Base-by-base conservation (phyloP, 1,140 invertebrate species). In the Bombyx mori region DNA sequence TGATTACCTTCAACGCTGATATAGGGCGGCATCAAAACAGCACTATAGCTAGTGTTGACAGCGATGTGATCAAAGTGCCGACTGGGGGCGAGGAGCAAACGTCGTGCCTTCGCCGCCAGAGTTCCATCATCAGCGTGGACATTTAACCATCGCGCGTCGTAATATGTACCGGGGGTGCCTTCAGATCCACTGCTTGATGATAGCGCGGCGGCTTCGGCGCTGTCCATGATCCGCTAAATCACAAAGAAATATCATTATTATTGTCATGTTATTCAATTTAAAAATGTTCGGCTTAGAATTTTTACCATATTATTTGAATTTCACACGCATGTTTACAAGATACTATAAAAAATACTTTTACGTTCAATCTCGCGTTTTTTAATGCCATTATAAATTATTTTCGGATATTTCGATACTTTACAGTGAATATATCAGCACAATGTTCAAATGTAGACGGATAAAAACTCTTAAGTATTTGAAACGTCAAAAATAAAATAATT, bases 21-120 rank as follows among this genome's bases (percentile, higher is more conserved):
- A 75, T 93, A 94, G 6, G 93, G 92, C 8, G 97, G 97, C 71
- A 98, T 92, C 65, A 99, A 92, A 62, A 99, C 94, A 26, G 96
- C 94, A 79, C 96, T 98, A 63, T 94, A 88, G 73, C 91, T 95
- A 56, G 93, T 90, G 85, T 98, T 98, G 53, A 98, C 95, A 45
- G 92, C 91, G 61, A 94, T 90, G 70, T 94, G 92, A 75, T 95
- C 94, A 74, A 95, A 96, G 72, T 95, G 94, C 55, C 92, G 88
- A 88, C 93, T 94, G 49, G 91, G 91, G 44, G 90, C 89, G 46
- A 94, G 89, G 43, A 91, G 86, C 68, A 94, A 90, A 61, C 93
- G 91, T n/a, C 92, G 88, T 3, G 92, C 89, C 35, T 91, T 91
- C 12, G 92, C 89, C 9, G 89, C 89, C 52, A 92, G 81, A 69